Conservation (phyloP, 2,113 vertebrate species). For the Syrrhaptes paradoxus region DNA sequence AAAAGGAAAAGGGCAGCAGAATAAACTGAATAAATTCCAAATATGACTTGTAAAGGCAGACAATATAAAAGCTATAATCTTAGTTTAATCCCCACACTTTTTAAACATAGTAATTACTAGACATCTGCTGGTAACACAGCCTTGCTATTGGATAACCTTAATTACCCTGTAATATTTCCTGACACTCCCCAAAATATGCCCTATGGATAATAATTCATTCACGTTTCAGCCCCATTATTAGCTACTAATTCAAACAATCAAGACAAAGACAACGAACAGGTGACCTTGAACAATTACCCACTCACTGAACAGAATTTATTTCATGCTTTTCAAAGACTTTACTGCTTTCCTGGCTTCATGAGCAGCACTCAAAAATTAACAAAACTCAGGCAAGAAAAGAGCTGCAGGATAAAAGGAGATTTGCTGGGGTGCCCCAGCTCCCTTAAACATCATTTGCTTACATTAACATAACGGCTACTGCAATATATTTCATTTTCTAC, state of each 20-base stretch:
- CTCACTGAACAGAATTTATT: constrained; percentile 75
- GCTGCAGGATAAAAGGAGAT: constrained; percentile 17
- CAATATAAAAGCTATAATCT: constrained; percentile 83
- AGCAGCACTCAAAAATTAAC: constrained; percentile 56
- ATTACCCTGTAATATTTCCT: constrained; percentile 83
- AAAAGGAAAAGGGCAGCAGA: constrained; percentile 77
- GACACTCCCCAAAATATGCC: constrained; percentile 81
- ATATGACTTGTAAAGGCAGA: constrained; percentile 81
- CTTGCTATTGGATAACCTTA: constrained; percentile 79
- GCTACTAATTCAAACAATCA: constrained; percentile 80
- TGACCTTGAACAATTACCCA: constrained; percentile 80
- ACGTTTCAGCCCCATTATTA: constrained; percentile 77
- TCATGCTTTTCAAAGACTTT: constrained; percentile 71
- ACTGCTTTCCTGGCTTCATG: constrained; percentile 42
- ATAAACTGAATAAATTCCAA: constrained; percentile 79
- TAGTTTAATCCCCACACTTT: constrained; percentile 75
- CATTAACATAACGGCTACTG: constrained; percentile 19
- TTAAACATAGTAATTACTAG: constrained; percentile 84
- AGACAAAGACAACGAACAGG: constrained; percentile 76
- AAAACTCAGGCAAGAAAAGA: constrained; percentile 30
- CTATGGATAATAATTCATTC: constrained; percentile 81
- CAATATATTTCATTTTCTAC: neutral
- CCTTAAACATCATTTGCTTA: neutral
- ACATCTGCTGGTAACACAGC: constrained; percentile 80
- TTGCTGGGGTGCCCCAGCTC: neutral